A percentile compares a stretch with the other conserved stretches of the same genome.
phyloP scores from a whole-genome alignment of 1,140 invertebrate genomes.

The Agraylea sexmaculata region DNA sequence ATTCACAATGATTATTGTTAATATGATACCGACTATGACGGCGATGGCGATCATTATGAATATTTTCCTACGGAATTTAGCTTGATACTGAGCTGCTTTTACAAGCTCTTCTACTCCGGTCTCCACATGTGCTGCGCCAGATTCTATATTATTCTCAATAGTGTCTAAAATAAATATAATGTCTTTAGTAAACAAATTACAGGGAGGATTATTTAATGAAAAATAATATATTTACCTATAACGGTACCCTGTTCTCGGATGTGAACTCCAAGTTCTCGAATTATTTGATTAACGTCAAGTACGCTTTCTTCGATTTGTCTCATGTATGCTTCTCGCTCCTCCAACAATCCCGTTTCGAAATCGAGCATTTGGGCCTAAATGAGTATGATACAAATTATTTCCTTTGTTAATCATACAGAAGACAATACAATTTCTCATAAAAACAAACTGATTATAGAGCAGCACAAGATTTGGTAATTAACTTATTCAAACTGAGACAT shows the following conservation, averaged over 20 bases:
- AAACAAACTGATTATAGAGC: no score
- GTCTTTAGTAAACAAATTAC: slow-evolving; percentile 10
- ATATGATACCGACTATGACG: slow-evolving; percentile 49
- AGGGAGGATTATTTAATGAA: slow-evolving; percentile 1
- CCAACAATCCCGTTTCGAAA: slow-evolving; percentile 62
- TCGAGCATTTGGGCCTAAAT: slow-evolving; percentile 45
- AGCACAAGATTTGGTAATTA: no score
- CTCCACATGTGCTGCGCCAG: slow-evolving; percentile 64
- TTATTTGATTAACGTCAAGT: slow-evolving; percentile 84
- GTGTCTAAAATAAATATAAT: slow-evolving; percentile 50
- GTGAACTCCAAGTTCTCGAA: slow-evolving; percentile 72
- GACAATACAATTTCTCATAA: no score
- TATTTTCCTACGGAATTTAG: slow-evolving; percentile 57
- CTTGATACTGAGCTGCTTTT: slow-evolving; percentile 68
- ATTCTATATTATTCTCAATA: slow-evolving; percentile 80
- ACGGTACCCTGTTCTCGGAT: slow-evolving; percentile 71
- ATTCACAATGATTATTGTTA: slow-evolving; percentile 50
- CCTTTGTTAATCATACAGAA: no score
- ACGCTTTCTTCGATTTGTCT: slow-evolving; percentile 73
- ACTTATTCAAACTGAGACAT: no score
- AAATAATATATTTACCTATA: slow-evolving; percentile 55
- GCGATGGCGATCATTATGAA: slow-evolving; percentile 52
- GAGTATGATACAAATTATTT: no score
- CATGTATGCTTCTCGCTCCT: slow-evolving; percentile 62
- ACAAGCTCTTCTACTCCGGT: slow-evolving; percentile 61